Conservation (phyloP, 2,113 vertebrate species). For the Gambusia holbrooki region DNA sequence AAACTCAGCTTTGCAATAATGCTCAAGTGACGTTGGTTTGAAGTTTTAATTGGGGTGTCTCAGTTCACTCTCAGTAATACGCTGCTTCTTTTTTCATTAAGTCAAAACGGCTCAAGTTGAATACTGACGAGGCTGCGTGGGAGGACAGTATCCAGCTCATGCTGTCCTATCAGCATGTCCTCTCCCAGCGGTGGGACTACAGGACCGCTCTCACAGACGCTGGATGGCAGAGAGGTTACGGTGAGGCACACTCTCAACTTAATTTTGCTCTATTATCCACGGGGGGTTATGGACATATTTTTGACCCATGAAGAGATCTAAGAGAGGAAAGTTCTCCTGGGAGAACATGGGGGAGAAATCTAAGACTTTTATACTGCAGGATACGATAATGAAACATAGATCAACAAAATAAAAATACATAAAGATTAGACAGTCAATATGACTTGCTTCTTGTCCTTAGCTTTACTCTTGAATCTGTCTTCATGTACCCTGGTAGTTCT, state of each 20-base stretch:
- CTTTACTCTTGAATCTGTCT: neutral
- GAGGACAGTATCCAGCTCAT: slow-evolving; percentile 24
- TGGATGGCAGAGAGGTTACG: neutral
- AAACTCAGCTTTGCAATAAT: slow-evolving; percentile 54
- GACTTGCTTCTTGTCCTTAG: neutral
- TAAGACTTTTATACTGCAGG: neutral
- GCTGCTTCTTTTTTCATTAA: slow-evolving; percentile 57
- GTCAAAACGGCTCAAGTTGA: slow-evolving; percentile 44
- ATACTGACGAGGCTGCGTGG: slow-evolving; percentile 51
- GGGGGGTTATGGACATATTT: slow-evolving; percentile 7
- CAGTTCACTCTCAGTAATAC: slow-evolving; percentile 52
- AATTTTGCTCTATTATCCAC: slow-evolving; percentile 22
- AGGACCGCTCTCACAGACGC: slow-evolving; percentile 6
- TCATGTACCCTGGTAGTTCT: neutral
- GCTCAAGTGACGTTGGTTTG: slow-evolving; percentile 47
- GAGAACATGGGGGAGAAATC: neutral
- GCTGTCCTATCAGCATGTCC: slow-evolving; percentile 18
- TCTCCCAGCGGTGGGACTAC: slow-evolving; percentile 45
- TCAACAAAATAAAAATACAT: neutral
- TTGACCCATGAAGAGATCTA: slow-evolving; percentile 21
- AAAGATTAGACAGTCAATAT: neutral
- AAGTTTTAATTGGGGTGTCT: slow-evolving; percentile 77
- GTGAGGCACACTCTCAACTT: slow-evolving; percentile 24
- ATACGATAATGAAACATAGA: neutral
- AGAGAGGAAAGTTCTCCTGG: slow-evolving; percentile 14